These are phyloP conservation scores for Phalloptychus januarius DNA, from an alignment of 2,797 vertebrate species.

Conservation along the genomic window DNA sequence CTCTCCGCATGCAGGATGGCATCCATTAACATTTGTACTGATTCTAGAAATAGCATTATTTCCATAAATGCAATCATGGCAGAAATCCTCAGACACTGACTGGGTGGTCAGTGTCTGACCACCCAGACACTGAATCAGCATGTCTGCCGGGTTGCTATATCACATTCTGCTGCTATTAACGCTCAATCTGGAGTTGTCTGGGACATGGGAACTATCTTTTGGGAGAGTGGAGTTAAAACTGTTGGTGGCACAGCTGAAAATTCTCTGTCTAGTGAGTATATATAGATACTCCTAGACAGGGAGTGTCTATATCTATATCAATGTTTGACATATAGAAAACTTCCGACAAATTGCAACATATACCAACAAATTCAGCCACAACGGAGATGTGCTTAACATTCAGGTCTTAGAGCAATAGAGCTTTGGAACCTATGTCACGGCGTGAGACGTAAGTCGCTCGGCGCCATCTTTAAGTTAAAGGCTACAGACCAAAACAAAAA, in stretches of 20 bases:
- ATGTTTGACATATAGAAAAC: background rate
- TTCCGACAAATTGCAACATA: background rate
- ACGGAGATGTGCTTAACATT: no score
- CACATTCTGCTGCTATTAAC: constrained; percentile 16
- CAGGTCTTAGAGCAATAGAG: no score
- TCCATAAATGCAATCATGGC: constrained; percentile 67
- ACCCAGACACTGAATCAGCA: no score
- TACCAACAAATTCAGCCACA: background rate
- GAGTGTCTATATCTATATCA: no score
- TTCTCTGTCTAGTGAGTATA: background rate
- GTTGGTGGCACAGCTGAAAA: background rate
- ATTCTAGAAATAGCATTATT: constrained; percentile 62
- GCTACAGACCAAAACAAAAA: no score
- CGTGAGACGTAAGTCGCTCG: no score
- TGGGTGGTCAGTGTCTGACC: constrained; percentile 3
- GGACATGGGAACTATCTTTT: background rate
- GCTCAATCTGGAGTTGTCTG: background rate
- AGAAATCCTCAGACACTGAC: constrained; percentile 19
- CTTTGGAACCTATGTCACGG: no score
- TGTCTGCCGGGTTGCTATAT: constrained; percentile 18
- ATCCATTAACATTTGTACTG: constrained; percentile 63
- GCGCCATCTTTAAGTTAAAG: no score
- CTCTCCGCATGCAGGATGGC: constrained; percentile 40
- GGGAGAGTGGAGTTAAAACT: background rate
- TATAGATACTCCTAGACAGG: constrained; percentile 21